Evolutionary conservation across 2,888 invertebrate species (phyloP).

Genomic region (Byasa hedistus): DNA sequence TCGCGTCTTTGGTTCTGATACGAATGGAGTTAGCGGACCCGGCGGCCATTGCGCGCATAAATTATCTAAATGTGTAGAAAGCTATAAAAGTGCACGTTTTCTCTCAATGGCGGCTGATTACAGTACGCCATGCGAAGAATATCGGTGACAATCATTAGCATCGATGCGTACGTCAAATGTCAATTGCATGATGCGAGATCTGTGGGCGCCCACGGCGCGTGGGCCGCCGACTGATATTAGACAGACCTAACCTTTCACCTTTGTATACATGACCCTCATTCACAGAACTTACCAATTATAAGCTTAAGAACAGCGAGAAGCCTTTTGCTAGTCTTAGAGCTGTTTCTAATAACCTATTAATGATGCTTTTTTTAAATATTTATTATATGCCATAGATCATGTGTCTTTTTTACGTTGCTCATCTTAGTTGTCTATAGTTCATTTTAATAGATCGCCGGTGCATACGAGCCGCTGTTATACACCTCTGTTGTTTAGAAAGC

Average conservation of each 20-base stretch:
- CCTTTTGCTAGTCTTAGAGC: too few species aligned
- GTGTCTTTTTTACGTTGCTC: too few species aligned
- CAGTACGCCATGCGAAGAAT: conserved; percentile 3
- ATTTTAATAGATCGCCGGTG: too few species aligned
- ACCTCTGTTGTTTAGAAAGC: conserved; percentile 22
- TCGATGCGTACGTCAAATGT: conserved; percentile 16
- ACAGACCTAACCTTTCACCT: conserved; percentile 14
- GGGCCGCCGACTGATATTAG: conserved; percentile 2
- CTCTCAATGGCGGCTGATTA: conserved; percentile 7
- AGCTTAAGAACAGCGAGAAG: too few species aligned
- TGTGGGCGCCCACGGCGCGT: conserved; percentile 11
- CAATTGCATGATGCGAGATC: conserved; percentile 24
- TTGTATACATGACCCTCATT: too few species aligned
- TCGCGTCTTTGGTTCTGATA: too few species aligned
- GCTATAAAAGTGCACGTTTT: conserved; percentile 7
- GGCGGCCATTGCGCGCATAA: background rate
- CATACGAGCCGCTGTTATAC: background rate
- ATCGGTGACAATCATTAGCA: conserved; percentile 12
- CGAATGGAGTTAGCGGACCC: too few species aligned
- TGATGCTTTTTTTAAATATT: too few species aligned
- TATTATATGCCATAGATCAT: too few species aligned
- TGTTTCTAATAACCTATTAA: too few species aligned
- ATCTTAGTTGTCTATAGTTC: too few species aligned
- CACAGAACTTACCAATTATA: too few species aligned
- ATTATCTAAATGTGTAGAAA: conserved; percentile 8